phyloP scores from a whole-genome alignment of 2,113 vertebrate species.

The Tiliqua scincoides region DNA sequence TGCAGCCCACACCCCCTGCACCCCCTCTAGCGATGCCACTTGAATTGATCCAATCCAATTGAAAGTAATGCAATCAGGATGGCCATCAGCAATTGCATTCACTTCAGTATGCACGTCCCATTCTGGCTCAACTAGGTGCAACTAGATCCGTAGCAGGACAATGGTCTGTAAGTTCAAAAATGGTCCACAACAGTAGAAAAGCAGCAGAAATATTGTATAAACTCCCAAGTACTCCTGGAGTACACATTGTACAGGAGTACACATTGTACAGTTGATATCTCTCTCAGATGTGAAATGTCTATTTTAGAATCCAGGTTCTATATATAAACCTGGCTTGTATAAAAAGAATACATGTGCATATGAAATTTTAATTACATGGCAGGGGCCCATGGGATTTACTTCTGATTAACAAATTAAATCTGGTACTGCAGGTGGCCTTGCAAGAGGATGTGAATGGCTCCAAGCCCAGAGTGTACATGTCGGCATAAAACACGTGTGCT shows the following conservation, averaged over 20 bases:
- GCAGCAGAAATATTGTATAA: slow-evolving; percentile 58
- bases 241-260: slow-evolving; percentile 63
- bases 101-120: background rate
- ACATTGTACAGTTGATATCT: slow-evolving; percentile 64
- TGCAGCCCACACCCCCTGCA: too few relatives aligned
- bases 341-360: slow-evolving; percentile 52
- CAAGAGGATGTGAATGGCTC: slow-evolving; percentile 34
- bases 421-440: slow-evolving; percentile 30
- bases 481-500: background rate
- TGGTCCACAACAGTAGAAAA: slow-evolving; percentile 48
- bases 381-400: slow-evolving; percentile 44
- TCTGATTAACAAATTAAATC: slow-evolving; percentile 58
- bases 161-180: slow-evolving; percentile 41
- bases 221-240: slow-evolving; percentile 50
- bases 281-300: slow-evolving; percentile 56
- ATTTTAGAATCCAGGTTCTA: slow-evolving; percentile 66
- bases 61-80: background rate
- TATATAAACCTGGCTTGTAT: slow-evolving; percentile 66
- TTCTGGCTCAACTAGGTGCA: background rate
- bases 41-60: too few relatives aligned
- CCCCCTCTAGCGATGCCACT: too few relatives aligned
- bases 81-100: background rate
- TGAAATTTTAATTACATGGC: slow-evolving; percentile 61
- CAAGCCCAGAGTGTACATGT: slow-evolving; percentile 16
- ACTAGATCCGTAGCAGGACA: slow-evolving; percentile 34